These are phyloP conservation scores for Chesias legatella DNA, from an alignment of 2,888 invertebrate genomes.

Conservation along the genomic window DNA sequence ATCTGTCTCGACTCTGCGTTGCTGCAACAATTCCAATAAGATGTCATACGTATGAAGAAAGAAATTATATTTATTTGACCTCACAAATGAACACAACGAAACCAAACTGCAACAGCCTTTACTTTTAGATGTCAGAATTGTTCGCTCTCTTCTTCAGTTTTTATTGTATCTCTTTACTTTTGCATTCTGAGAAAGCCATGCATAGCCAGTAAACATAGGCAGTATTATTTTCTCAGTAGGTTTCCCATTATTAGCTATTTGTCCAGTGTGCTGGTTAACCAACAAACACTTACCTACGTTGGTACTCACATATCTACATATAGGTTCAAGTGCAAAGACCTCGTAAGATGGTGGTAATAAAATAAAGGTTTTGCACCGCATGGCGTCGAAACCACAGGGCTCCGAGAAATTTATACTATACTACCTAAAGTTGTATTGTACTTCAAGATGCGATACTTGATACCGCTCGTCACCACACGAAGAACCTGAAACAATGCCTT, in stretches of 20 bases:
- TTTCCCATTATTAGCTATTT: slow-evolving; percentile 5
- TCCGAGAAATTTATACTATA: slow-evolving; percentile 35
- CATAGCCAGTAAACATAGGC: too few species aligned
- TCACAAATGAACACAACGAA: too few species aligned
- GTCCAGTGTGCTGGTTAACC: neutral
- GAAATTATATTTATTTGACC: too few species aligned
- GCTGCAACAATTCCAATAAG: too few species aligned
- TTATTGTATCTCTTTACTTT: too few species aligned
- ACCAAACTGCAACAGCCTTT: too few species aligned
- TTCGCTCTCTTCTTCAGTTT: too few species aligned
- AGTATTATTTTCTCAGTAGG: too few species aligned
- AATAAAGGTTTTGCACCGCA: slow-evolving; percentile 57
- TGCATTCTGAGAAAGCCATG: too few species aligned
- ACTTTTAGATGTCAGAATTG: too few species aligned
- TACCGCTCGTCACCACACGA: slow-evolving; percentile 34
- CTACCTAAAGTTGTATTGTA: slow-evolving; percentile 32
- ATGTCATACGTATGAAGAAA: too few species aligned
- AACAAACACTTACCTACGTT: neutral
- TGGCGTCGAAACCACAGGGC: slow-evolving; percentile 52
- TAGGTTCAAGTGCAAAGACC: slow-evolving; percentile 56
- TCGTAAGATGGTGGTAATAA: slow-evolving; percentile 58
- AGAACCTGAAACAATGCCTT: slow-evolving; percentile 39
- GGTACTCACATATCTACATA: slow-evolving; percentile 12
- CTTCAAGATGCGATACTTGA: slow-evolving; percentile 42
- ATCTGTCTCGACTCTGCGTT: too few species aligned